Conservation (phyloP, 1,140 invertebrate genomes). For the Mya arenaria region DNA sequence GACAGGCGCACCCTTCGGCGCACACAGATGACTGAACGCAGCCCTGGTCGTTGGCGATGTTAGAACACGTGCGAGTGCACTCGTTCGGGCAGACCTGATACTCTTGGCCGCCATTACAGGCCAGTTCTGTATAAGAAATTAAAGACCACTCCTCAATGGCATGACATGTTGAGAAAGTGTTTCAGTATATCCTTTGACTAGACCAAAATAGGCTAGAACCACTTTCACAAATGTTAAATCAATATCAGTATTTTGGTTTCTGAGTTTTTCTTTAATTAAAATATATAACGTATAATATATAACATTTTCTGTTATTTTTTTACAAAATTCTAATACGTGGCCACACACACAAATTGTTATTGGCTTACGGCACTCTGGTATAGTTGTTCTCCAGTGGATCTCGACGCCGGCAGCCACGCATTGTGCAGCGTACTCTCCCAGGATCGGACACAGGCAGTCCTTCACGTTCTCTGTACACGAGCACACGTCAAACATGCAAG, state of each 20-base stretch:
- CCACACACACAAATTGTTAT: too few relatives aligned
- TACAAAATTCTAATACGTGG: too few relatives aligned
- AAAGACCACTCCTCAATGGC: too few relatives aligned
- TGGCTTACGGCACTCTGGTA: conserved; percentile 88
- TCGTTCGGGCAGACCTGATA: conserved; percentile 91
- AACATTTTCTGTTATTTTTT: too few relatives aligned
- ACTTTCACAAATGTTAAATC: too few relatives aligned
- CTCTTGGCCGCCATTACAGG: conserved; percentile 88
- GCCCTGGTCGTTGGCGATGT: conserved; percentile 82
- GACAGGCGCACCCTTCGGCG: conserved; percentile 94
- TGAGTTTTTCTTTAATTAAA: too few relatives aligned
- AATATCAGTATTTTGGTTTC: too few relatives aligned
- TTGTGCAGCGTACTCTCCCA: conserved; percentile 90
- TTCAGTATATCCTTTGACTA: too few relatives aligned
- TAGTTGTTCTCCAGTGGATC: conserved; percentile 89
- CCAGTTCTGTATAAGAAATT: too few relatives aligned
- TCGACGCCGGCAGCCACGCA: conserved; percentile 88
- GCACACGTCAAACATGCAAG: conserved; percentile 94
- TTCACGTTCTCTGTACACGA: conserved; percentile 84
- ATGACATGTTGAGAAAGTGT: too few relatives aligned
- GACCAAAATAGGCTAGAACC: too few relatives aligned
- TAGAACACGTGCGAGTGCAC: conserved; percentile 87
- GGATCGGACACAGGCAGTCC: conserved; percentile 89
- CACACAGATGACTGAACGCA: conserved; percentile 85
- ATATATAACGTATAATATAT: too few relatives aligned